These are phyloP conservation scores for Heteractis magnifica DNA, from an alignment of 92 coral and sea anemone species.

Conservation along the genomic window DNA sequence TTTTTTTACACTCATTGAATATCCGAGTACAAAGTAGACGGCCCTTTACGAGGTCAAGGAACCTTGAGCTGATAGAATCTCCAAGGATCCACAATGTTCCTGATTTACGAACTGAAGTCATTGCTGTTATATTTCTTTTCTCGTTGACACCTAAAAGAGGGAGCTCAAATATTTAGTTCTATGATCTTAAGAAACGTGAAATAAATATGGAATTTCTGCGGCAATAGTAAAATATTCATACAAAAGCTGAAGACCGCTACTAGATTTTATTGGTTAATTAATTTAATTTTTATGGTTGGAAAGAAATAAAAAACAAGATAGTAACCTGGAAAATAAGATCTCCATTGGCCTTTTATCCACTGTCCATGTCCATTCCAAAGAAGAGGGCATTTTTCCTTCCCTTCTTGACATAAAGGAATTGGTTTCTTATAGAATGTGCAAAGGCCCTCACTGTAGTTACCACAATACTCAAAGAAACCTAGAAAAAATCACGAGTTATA, in stretches of 20 bases:
- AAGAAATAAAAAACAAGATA: not conserved
- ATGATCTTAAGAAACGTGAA: not conserved
- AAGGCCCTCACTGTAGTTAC: not conserved
- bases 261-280: not conserved
- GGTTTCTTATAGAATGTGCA: not conserved
- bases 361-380: slow-evolving; percentile 23
- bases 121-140: not conserved
- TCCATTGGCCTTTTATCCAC: slow-evolving; percentile 18
- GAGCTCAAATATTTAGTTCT: not conserved
- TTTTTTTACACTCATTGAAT: slow-evolving; percentile 30
- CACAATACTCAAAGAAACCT: slow-evolving; percentile 16
- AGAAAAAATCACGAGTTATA: not conserved
- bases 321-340: slow-evolving; percentile 3
- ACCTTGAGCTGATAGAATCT: slow-evolving; percentile 15
- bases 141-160: not conserved
- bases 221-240: not conserved
- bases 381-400: not conserved
- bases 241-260: not conserved
- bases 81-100: slow-evolving; percentile 18
- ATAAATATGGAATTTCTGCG: not conserved
- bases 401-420: slow-evolving; percentile 2
- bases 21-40: slow-evolving; percentile 7
- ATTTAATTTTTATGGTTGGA: not conserved
- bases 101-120: not conserved
- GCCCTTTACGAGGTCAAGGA: not conserved